Percentiles rank a stretch among this genome's conserved stretches.
These are phyloP conservation scores for Stenopsyche tienmushanensis DNA, from an alignment of 1,140 invertebrate genomes.

Conservation along the genomic window DNA sequence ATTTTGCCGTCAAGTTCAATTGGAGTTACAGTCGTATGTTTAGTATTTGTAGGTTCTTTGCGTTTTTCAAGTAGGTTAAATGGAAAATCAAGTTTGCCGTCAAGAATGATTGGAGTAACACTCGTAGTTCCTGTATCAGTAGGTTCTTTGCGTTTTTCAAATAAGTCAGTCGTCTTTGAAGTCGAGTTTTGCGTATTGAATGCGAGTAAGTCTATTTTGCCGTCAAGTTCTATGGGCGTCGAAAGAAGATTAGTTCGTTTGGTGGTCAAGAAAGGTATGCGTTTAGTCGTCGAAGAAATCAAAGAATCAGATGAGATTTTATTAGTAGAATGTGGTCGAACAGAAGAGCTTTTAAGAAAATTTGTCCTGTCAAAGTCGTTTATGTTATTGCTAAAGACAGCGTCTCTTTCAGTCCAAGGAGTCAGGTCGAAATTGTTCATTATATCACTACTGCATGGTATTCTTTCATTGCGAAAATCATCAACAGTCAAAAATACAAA, in stretches of 20 bases:
- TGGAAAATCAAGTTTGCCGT: conserved; percentile 9
- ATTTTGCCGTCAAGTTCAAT: conserved; percentile 13
- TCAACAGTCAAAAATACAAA: conserved; percentile 74
- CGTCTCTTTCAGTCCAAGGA: conserved; percentile 58
- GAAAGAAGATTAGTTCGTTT: conserved; percentile 26
- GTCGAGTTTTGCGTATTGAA: neutral
- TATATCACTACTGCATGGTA: conserved; percentile 66
- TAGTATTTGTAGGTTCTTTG: neutral
- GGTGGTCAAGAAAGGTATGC: conserved; percentile 25
- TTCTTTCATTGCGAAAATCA: conserved; percentile 63
- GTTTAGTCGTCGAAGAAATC: conserved; percentile 37
- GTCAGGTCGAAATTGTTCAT: conserved; percentile 71
- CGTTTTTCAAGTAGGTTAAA: no score
- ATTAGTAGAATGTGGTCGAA: conserved; percentile 20
- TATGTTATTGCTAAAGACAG: conserved; percentile 37
- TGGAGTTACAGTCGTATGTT: neutral
- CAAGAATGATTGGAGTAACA: neutral
- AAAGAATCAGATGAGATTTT: conserved; percentile 22
- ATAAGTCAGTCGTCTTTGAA: neutral
- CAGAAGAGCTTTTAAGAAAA: conserved; percentile 30
- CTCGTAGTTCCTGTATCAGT: no score
- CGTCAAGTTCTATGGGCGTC: neutral
- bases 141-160: neutral
- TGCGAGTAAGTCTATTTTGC: neutral
- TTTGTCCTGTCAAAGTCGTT: conserved; percentile 45